Conservation (phyloP, 2,113 vertebrate genomes). For the Romanogobio albipinnatus region DNA sequence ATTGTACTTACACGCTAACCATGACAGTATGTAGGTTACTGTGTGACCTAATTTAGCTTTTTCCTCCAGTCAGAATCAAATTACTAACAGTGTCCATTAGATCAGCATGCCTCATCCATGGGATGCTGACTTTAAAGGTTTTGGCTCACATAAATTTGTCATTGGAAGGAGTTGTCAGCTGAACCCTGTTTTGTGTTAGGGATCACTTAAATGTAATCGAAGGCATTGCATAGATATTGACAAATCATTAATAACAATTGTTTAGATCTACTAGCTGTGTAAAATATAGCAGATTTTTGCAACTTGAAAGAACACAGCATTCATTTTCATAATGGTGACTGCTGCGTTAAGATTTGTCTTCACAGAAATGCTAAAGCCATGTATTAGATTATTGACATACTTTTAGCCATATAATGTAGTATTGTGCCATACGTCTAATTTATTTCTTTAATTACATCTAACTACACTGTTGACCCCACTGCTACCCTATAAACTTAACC, state of each 20-base stretch:
- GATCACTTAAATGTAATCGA: background rate
- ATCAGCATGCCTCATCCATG: background rate
- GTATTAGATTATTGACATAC: too few relatives aligned
- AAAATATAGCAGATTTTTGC: background rate
- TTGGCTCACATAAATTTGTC: background rate
- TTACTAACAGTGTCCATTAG: slow-evolving; percentile 6
- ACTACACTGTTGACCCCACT: too few relatives aligned
- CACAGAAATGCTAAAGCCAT: too few relatives aligned
- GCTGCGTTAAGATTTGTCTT: too few relatives aligned
- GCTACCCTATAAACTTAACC: too few relatives aligned
- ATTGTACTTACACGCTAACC: too few relatives aligned
- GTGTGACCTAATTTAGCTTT: background rate
- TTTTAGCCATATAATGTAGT: too few relatives aligned
- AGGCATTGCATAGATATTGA: background rate
- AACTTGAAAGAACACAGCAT: background rate
- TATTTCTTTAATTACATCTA: too few relatives aligned
- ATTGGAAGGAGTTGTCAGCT: background rate
- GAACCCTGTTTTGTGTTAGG: background rate
- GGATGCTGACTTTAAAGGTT: slow-evolving; percentile 5
- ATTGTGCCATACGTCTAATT: too few relatives aligned
- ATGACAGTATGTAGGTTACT: background rate
- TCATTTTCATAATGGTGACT: background rate
- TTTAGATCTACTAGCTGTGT: background rate
- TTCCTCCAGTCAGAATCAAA: background rate
- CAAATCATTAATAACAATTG: background rate